Base-by-base conservation (phyloP, 2,113 vertebrate species). In the Tragulus kanchil region DNA sequence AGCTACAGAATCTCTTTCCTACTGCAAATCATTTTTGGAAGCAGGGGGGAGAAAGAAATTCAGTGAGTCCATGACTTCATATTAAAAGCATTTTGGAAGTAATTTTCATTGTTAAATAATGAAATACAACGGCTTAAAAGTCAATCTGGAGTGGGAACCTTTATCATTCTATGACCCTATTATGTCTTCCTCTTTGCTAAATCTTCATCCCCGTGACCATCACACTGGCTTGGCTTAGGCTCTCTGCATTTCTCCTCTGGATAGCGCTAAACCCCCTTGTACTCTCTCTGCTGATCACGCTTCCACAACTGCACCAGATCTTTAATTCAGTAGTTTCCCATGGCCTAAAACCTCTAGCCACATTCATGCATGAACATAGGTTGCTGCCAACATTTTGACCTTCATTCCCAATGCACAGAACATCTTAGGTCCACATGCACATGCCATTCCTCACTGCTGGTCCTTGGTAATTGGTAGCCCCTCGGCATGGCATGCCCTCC, bases 11-110 rank as follows among this genome's bases (percentile, higher is more conserved):
- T 78, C 42, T 23, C 8, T 78, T 82, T 89, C 50, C 31, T 54
- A 45, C 36, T 5, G 62, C 52, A 90, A 88, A 45, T 48, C 56
- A 85, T 48, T 94, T 90, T 69, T 36, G 21, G 28, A 93, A 88
- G 61, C 56, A 93, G 14, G 54, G 54, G 65, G 17, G 56, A 61
- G n/a, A 36, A 87, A 64, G 94, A 93, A 56, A 85, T 28, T 14
- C 25, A 61, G n/a, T 61, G 79, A 64, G n/a, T 69, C n/a, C 25
- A 42, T 56, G 1, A 10, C 31, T 95, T 89, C 54, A 26, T 82
- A 87, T 50, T 90, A 56, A 97, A 81, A 95, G 92, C 65, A 94
- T 73, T 84, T 96, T 54, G 91, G 67, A 95, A 26, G n/a, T 87
- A 59, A 87, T 65, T 85, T 28, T 89, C 23, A 54, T 25, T 93